phyloP scores from a whole-genome alignment of 2,888 invertebrate species.

The Lamellibrachia satsuma region DNA sequence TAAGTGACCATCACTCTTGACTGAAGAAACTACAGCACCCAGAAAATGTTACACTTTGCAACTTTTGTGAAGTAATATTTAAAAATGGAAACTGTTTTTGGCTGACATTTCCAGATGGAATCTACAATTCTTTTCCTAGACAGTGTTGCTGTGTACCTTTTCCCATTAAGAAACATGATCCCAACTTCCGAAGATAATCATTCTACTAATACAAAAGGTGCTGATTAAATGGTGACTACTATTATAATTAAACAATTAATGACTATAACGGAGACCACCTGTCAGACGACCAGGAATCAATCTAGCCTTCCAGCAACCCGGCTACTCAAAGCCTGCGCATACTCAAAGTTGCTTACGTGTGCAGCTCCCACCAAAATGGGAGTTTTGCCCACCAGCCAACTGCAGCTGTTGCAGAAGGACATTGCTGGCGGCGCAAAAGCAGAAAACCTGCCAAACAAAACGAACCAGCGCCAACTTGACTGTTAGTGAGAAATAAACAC shows the following conservation, averaged over 20 bases:
- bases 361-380: background rate
- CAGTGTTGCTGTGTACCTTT: background rate
- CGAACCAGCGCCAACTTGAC: background rate
- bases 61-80: background rate
- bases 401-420: background rate
- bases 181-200: background rate
- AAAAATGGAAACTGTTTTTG: background rate
- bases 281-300: background rate
- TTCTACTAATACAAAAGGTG: background rate
- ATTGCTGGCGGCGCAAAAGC: conserved; percentile 17
- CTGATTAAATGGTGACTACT: too few relatives aligned
- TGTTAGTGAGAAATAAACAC: background rate
- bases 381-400: conserved; percentile 3
- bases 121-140: too few relatives aligned
- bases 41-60: background rate
- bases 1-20: background rate
- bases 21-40: background rate
- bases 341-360: conserved; percentile 5
- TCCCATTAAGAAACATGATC: background rate
- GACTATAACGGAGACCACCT: background rate
- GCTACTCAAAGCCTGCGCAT: background rate
- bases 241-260: too few relatives aligned
- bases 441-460: conserved; percentile 10
- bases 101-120: too few relatives aligned
- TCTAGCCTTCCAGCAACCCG: background rate